A percentile compares a stretch with the other conserved stretches of the same genome.
Conservation (phyloP, 2,113 vertebrate species). For the Antechinus flavipes region DNA sequence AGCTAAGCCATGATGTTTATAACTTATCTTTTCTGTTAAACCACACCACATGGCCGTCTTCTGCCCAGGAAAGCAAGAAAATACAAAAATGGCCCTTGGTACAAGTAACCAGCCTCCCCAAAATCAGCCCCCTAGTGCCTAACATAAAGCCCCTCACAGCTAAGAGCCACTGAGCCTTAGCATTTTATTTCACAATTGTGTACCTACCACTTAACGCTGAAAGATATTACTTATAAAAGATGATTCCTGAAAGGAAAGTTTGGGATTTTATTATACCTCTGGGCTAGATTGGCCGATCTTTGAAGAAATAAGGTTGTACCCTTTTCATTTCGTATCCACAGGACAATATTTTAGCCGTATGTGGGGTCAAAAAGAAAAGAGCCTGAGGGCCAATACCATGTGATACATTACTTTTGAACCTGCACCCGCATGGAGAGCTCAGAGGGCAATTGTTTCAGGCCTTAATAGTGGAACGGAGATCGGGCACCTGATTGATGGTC, state of each 20-base stretch:
- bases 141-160: constrained; percentile 44
- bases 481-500: constrained; percentile 86
- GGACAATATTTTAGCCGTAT: constrained; percentile 91
- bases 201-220: constrained; percentile 91
- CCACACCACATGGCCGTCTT: not conserved
- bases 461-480: constrained; percentile 85
- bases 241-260: constrained; percentile 93
- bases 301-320: constrained; percentile 96
- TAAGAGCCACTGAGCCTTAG: not conserved
- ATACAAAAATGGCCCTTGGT: not conserved
- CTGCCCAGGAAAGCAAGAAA: not conserved
- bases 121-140: not conserved
- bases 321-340: constrained; percentile 95
- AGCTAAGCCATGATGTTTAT: not conserved
- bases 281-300: constrained; percentile 92
- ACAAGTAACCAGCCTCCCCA: constrained; percentile 19
- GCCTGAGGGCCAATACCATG: constrained; percentile 79
- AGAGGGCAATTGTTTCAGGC: constrained; percentile 86
- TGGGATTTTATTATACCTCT: constrained; percentile 96
- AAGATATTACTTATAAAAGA: constrained; percentile 96
- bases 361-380: constrained; percentile 88
- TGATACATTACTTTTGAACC: constrained; percentile 85
- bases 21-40: not conserved
- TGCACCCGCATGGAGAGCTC: constrained; percentile 83
- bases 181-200: constrained; percentile 80